Evolutionary conservation across 2,113 vertebrate species (phyloP).

Genomic region (Tragelaphus strepsiceros): DNA sequence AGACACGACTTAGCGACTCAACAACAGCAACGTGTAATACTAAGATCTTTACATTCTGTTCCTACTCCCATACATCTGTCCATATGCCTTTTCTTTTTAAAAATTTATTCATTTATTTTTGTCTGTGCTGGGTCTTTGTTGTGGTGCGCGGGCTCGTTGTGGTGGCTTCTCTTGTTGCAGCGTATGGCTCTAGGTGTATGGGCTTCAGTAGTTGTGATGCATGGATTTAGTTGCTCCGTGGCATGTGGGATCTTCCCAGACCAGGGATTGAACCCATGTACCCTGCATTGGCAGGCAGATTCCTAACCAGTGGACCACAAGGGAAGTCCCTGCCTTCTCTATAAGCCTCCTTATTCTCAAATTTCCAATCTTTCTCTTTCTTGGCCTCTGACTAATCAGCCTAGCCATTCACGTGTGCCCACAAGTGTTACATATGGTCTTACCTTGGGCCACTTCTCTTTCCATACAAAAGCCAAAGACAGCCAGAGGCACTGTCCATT

Average conservation of each 20-base stretch:
- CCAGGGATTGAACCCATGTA: background rate
- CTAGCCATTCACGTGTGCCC: background rate
- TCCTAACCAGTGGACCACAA: background rate
- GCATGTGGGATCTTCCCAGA: background rate
- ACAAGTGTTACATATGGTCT: background rate
- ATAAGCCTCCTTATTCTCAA: background rate
- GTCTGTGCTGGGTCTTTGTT: background rate
- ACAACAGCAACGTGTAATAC: background rate
- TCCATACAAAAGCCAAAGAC: background rate
- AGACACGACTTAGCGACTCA: fast-evolving
- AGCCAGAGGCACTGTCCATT: background rate
- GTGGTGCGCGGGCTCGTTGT: fast-evolving
- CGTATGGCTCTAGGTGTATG: background rate
- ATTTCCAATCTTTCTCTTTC: background rate
- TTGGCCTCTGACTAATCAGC: background rate
- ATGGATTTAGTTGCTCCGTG: background rate
- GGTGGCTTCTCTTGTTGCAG: background rate
- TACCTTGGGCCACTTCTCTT: background rate
- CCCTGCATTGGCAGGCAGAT: background rate
- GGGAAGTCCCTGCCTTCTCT: background rate
- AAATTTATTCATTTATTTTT: background rate
- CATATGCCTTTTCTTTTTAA: background rate
- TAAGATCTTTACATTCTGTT: background rate
- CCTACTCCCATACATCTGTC: background rate
- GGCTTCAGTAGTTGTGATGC: background rate